Evolutionary conservation across 2,797 vertebrate genomes (phyloP), one percentile per base, ranked within the genome.

Genomic region (Pseudochirops corinnae): DNA sequence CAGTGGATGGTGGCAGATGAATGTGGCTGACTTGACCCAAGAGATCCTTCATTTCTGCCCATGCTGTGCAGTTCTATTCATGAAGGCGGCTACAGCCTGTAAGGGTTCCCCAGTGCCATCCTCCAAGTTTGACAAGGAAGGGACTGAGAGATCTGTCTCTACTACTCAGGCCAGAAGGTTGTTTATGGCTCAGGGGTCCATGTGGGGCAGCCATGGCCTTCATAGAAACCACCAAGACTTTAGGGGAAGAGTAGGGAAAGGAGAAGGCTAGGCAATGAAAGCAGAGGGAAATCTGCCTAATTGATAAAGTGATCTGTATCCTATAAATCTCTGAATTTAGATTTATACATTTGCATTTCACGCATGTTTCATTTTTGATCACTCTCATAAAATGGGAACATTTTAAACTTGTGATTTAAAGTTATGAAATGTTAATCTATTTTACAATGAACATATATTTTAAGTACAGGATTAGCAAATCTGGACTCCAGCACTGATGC

Each of bases 401-500:
- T 94, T 97, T 94, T 95, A 87, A 33, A 39, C 91, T 93, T 31
- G 91, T 0, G 0, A 93, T 96, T 96, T 62, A 94, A 96, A 96
- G 92, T 94, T 96, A 96, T 87, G 95, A 97, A 97, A 96, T 94
- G 96, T 97, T 96, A 95, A 91, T 97, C 93, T 97, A 39, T 95
- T 94, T 98, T 97, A 97, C 92, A 95, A 95, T 39, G 94, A 91
- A 91, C 0, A 0, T 93, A 90, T 97, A 87, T 97, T 98, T 98
- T 90, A 97, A 97, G 98, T 96, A 95, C 91, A 94, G 93, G 93
- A 96, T 95, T 91, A 98, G 96, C 67, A 93, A 60, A 94, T 96
- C 94, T 92, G 94, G 94, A 97, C 52, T 92, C 94, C 82, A 90
- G 67, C 18, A 14, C 92, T 56, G 10, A 53, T 9, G n/a, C 92